Evolutionary conservation across 2,797 vertebrate genomes (phyloP).

Genomic region (Triplophysa bombifrons): DNA sequence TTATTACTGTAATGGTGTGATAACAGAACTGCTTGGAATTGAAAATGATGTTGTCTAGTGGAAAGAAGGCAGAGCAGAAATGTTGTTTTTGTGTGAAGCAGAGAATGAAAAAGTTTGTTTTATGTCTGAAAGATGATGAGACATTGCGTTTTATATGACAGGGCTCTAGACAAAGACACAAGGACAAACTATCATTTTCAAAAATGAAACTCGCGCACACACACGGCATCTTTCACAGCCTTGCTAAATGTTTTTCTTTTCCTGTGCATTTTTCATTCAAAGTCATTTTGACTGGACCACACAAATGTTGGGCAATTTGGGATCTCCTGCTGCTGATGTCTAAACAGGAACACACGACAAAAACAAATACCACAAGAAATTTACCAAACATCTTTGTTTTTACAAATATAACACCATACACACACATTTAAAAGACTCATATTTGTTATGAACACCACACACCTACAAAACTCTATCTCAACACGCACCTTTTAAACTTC

Average conservation of each 20-base stretch:
- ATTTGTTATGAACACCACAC: no score
- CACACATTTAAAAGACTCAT: no score
- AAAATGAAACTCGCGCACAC: background rate
- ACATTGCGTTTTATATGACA: slow-evolving; percentile 7
- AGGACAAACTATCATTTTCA: background rate
- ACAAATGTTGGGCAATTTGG: background rate
- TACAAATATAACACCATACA: no score
- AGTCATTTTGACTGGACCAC: background rate
- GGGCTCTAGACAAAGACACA: slow-evolving; percentile 8
- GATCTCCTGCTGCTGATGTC: background rate
- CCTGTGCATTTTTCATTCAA: background rate
- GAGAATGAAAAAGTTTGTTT: background rate
- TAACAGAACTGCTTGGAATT: background rate
- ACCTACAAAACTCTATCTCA: no score
- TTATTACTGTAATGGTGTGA: slow-evolving; percentile 23
- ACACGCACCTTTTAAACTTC: no score
- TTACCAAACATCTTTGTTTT: background rate
- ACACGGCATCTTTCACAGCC: background rate
- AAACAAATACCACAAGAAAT: background rate
- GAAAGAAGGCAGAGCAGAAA: background rate
- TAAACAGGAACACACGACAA: slow-evolving; percentile 1
- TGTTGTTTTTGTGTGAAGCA: background rate
- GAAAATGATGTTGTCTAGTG: background rate
- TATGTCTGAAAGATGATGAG: background rate
- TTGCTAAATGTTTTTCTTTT: background rate